phyloP scores from a whole-genome alignment of 2,797 vertebrate genomes.

The Ctenopoma kingsleyae region DNA sequence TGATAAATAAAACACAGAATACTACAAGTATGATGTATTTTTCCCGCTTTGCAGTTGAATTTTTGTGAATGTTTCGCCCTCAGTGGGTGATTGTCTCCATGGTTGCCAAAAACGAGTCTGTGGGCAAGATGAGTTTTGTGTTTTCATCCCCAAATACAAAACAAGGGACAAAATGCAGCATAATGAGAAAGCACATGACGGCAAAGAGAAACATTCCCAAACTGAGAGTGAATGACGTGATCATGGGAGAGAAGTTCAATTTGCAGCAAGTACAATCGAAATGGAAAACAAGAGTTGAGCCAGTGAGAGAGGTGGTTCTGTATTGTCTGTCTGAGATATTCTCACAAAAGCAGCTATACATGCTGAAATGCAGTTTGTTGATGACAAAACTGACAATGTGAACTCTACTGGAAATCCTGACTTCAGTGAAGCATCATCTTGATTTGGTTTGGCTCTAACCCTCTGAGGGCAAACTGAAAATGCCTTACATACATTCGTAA shows the following conservation, averaged over 20 bases:
- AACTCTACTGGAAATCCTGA: slow-evolving; percentile 47
- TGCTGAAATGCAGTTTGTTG: slow-evolving; percentile 15
- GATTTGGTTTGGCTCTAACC: slow-evolving; percentile 26
- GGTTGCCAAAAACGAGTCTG: slow-evolving; percentile 12
- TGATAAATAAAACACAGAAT: slow-evolving; percentile 27
- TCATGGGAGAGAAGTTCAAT: slow-evolving; percentile 34
- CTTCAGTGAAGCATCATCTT: slow-evolving; percentile 45
- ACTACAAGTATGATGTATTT: slow-evolving; percentile 26
- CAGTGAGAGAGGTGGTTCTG: neutral
- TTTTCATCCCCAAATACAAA: slow-evolving; percentile 14
- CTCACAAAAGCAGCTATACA: slow-evolving; percentile 18
- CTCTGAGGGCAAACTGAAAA: slow-evolving; percentile 27
- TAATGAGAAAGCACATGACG: slow-evolving; percentile 32
- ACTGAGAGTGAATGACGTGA: slow-evolving; percentile 7
- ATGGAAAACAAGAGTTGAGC: neutral
- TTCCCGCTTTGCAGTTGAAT: slow-evolving; percentile 11
- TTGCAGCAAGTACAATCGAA: slow-evolving; percentile 23
- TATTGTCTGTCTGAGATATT: neutral
- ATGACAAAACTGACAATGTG: slow-evolving; percentile 39
- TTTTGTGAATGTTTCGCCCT: slow-evolving; percentile 31
- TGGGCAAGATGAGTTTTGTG: slow-evolving; percentile 17
- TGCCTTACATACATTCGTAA: slow-evolving; percentile 33
- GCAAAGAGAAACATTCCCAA: neutral
- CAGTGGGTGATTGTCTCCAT: slow-evolving; percentile 31
- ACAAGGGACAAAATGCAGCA: slow-evolving; percentile 6